phyloP scores from a whole-genome alignment of 1,140 invertebrate genomes.

The Penaeus vannamei region DNA sequence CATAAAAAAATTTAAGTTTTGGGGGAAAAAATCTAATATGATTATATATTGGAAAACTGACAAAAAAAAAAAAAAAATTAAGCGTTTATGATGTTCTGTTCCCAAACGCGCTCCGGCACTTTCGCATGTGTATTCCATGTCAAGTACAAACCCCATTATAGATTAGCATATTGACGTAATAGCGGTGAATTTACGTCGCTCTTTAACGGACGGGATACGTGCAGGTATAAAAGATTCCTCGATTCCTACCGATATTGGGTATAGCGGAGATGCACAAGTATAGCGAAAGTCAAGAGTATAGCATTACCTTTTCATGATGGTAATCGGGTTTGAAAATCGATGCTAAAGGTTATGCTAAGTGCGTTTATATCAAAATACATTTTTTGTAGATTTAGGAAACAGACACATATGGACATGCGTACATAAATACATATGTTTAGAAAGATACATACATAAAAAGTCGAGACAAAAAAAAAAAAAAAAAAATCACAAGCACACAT shows the following conservation, averaged over 20 bases:
- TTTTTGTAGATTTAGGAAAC: not conserved
- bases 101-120: no score
- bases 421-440: not conserved
- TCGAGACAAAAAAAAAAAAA: no score
- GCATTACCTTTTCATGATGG: not conserved
- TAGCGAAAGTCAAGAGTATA: not conserved
- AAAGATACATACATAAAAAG: no score
- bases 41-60: no score
- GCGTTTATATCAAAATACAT: not conserved
- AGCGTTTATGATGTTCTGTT: no score
- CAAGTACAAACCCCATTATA: not conserved
- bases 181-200: not conserved
- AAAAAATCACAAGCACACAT: no score
- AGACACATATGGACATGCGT: not conserved
- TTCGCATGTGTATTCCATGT: not conserved
- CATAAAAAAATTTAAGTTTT: not conserved
- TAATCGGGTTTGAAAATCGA: not conserved
- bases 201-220: not conserved
- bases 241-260: not conserved
- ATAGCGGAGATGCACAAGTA: not conserved
- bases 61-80: no score
- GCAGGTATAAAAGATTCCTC: not conserved
- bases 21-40: not conserved
- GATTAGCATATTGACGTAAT: no score
- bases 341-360: not conserved